Base-by-base conservation (phyloP, 2,113 vertebrate genomes). In the Pelobates fuscus region DNA sequence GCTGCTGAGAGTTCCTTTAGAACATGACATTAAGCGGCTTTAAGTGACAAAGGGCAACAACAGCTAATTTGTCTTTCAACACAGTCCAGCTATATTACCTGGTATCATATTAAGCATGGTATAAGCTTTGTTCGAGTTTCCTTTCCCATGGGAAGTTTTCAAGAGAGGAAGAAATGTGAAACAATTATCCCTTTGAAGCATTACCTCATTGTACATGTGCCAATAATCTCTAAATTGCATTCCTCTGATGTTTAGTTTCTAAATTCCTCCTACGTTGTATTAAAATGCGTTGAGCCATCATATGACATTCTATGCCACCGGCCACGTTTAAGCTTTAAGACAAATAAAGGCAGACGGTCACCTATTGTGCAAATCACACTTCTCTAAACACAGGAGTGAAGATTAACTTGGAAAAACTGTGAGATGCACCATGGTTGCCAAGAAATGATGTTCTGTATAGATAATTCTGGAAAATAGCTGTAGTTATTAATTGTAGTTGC, bases 111-210 rank as follows among this genome's bases (percentile, higher is more conserved):
- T 74, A 57, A 57, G 61, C 66, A 8, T 67, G 21, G 24, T 20
- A 57, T 30, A 67, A 32, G 64, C 3, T 81, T 65, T 64, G 77
- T 70, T 78, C 58, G 83, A 8, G 43, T 77, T 66, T 55, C 64
- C 70, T 60, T 77, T 80, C 66, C 46, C 63, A 24, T 49, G 52
- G 66, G 80, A 78, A 84, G 20, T 25, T 61, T 30, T 67, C 46
- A 65, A 55, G 75, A 29, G 68, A 26, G 80, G 62, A 30, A 75
- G 68, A 66, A 15, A 67, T 60, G 49, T 10, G 26, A 79, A 80
- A 44, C 55, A 65, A 59, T 77, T 67, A 25, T 78, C 44, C 37
- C 60, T 81, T 62, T 70, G 78, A 84, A 83, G 62, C 54, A 49
- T 15, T 18, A 77, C 63, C 70, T 66, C 32, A 52, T 70, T 62